phyloP scores from a whole-genome alignment of 2,888 invertebrate genomes.

The Amiota minor region DNA sequence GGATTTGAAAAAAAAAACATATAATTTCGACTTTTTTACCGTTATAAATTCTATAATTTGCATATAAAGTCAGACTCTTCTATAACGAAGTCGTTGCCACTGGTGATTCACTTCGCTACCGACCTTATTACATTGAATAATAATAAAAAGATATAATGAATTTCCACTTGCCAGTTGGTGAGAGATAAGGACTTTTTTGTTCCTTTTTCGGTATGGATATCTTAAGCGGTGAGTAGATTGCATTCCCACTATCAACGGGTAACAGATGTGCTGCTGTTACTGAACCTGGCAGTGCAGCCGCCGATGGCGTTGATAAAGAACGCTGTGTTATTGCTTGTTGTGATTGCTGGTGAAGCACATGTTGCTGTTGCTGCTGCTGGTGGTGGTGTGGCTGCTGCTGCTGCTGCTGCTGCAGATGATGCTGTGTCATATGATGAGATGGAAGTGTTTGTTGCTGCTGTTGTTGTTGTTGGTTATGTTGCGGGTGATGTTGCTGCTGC shows the following conservation, averaged over 20 bases:
- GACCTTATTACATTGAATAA: background rate
- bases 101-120: background rate
- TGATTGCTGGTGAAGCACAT: conserved; percentile 57
- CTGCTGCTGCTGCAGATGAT: conserved; percentile 55
- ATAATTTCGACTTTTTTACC: conserved; percentile 4
- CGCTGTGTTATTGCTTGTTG: conserved; percentile 57
- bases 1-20: too few species aligned
- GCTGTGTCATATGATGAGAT: conserved; percentile 40
- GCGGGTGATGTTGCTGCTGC: conserved; percentile 47
- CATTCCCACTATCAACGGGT: conserved; percentile 69
- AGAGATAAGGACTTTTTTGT: conserved; percentile 88
- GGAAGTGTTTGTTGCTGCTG: conserved; percentile 56
- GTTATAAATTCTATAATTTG: background rate
- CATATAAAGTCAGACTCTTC: background rate
- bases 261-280: conserved; percentile 59
- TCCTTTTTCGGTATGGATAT: conserved; percentile 74
- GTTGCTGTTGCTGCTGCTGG: conserved; percentile 46
- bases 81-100: too few species aligned
- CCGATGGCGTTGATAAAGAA: conserved; percentile 42
- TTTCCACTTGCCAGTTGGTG: conserved; percentile 83
- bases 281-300: conserved; percentile 35
- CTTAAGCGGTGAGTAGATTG: conserved; percentile 73
- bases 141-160: conserved; percentile 13
- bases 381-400: conserved; percentile 55
- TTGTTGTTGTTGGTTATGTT: conserved; percentile 50